Conservation (phyloP, 2,797 vertebrate genomes). For the Anguilla anguilla region DNA sequence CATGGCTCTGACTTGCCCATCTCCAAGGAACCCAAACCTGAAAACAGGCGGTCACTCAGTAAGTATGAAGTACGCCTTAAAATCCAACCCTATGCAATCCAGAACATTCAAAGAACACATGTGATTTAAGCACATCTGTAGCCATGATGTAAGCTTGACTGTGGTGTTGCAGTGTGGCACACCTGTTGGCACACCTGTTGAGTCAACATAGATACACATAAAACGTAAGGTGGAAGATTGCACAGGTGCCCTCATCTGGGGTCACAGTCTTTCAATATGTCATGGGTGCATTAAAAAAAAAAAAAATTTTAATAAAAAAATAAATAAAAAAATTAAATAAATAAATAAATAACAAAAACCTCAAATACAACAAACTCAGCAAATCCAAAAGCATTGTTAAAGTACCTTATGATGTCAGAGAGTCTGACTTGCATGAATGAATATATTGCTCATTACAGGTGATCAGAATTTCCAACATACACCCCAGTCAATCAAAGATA, state of each 20-base stretch:
- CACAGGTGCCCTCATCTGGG: neutral
- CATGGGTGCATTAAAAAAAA: too few species aligned
- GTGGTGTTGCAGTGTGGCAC: neutral
- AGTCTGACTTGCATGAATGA: neutral
- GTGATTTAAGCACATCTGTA: neutral
- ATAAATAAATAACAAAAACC: neutral
- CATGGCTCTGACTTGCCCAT: conserved; percentile 67
- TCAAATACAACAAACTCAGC: neutral
- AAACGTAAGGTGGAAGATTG: neutral
- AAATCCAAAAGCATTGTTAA: neutral
- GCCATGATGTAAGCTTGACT: neutral
- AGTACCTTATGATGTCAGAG: neutral
- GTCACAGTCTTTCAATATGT: too few species aligned
- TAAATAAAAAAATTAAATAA: too few species aligned
- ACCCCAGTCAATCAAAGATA: neutral
- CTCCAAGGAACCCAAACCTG: conserved; percentile 81
- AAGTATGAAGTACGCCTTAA: conserved; percentile 61
- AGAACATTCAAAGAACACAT: neutral
- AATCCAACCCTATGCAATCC: neutral
- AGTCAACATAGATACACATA: too few species aligned
- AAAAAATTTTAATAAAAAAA: too few species aligned
- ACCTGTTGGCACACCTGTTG: too few species aligned
- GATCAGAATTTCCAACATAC: neutral
- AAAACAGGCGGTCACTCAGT: conserved; percentile 91
- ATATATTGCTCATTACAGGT: neutral